Conservation (phyloP, 2,888 invertebrate genomes). For the Lithophane socia region DNA sequence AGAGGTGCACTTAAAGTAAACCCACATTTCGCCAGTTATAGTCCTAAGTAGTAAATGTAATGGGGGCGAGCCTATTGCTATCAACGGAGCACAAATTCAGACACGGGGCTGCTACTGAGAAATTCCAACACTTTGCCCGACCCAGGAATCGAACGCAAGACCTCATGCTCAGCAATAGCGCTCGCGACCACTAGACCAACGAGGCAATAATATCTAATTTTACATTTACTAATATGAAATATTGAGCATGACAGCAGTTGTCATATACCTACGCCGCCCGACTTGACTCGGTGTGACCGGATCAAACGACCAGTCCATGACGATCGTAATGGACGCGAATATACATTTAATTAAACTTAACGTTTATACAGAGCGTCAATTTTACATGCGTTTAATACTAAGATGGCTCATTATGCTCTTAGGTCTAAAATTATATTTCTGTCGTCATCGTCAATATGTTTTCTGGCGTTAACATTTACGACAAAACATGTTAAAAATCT, state of each 20-base stretch:
- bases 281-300: conserved; percentile 51
- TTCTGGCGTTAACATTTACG: not conserved
- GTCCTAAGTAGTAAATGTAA: too few relatives aligned
- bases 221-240: conserved; percentile 49
- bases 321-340: conserved; percentile 52
- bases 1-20: too few relatives aligned
- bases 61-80: too few relatives aligned
- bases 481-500: too few relatives aligned
- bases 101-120: too few relatives aligned
- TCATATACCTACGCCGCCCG: conserved; percentile 13
- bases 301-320: conserved; percentile 50
- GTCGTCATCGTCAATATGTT: not conserved
- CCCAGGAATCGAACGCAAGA: too few relatives aligned
- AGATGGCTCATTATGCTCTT: conserved; percentile 46
- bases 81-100: too few relatives aligned
- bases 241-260: conserved; percentile 52
- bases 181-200: too few relatives aligned
- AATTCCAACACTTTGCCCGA: too few relatives aligned
- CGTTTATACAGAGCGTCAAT: conserved; percentile 37
- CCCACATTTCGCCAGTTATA: too few relatives aligned
- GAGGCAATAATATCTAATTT: conserved; percentile 35
- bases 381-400: conserved; percentile 60
- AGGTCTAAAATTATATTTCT: conserved; percentile 16
- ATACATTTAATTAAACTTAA: conserved; percentile 57
- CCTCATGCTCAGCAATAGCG: too few relatives aligned